A percentile compares a stretch with the other conserved stretches of the same genome.
These are phyloP conservation scores for Mythimna loreyi DNA, from an alignment of 2,888 invertebrate genomes.

Conservation along the genomic window DNA sequence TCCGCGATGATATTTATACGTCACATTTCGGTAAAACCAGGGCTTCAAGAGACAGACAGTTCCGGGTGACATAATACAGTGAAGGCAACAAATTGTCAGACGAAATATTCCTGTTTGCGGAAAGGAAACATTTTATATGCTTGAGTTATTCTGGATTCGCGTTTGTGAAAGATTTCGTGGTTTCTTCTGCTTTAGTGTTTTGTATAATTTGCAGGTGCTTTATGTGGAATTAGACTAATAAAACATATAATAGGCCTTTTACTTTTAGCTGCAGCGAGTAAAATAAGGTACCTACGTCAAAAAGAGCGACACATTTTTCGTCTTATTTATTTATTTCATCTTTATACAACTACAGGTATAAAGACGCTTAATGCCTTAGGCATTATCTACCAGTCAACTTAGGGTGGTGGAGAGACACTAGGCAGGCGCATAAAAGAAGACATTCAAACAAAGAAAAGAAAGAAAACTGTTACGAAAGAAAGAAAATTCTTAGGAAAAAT, in stretches of 20 bases:
- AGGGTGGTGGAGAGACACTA: no score
- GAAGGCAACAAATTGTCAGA: slow-evolving; percentile 40
- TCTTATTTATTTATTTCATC: no score
- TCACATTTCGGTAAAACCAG: slow-evolving; percentile 41
- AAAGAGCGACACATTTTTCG: not conserved
- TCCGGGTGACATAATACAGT: slow-evolving; percentile 41
- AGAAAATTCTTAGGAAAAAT: no score
- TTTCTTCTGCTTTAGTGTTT: no score
- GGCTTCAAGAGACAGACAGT: slow-evolving; percentile 42
- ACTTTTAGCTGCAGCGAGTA: not conserved
- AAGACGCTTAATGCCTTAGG: no score
- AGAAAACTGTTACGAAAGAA: no score
- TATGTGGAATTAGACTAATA: no score
- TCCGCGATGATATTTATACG: slow-evolving; percentile 43
- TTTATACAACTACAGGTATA: no score
- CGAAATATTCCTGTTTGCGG: slow-evolving; percentile 28
- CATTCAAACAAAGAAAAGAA: no score
- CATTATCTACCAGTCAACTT: no score
- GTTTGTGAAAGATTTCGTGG: not conserved
- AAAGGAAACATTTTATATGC: slow-evolving; percentile 39
- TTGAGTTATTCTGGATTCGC: slow-evolving; percentile 16
- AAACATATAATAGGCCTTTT: no score
- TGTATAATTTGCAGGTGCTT: not conserved
- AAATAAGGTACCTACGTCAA: not conserved
- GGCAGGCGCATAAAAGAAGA: no score